Evolutionary conservation across 2,797 vertebrate species (phyloP), one percentile per base, ranked within the genome.

Genomic region (Parauchenoglanis ngamensis): DNA sequence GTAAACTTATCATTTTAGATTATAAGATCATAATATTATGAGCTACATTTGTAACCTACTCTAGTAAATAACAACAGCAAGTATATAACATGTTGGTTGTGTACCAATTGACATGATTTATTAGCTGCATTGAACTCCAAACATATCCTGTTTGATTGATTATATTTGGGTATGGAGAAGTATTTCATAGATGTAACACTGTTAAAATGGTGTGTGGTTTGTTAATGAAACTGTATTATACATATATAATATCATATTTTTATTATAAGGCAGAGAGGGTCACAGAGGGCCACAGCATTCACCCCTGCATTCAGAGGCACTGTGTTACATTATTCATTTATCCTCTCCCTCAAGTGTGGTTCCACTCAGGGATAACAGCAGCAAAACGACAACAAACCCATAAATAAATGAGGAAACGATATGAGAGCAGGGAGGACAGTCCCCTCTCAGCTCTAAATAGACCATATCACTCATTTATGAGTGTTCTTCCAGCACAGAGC

Each of bases 381-480:
- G 67, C 68, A 81, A 85, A 85, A 87, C 8, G 75, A 87, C 75
- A 85, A 85, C 83, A 79, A 25, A 49, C 52, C 54, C 63, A 85
- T 87, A 61, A 85, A 87, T 77, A 85, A 83, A 63, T 78, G 28
- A 83, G 52, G 59, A 65, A 75, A 85, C 70, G 19, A 79, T 78
- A 70, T 70, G 73, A 28, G 83, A 59, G 87, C 11, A 40, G 73
- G n/a, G 73, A 88, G 77, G 76, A 68, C 77, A 40, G 59, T 63
- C 83, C 35, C 52, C 23, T 31, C 59, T 72, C 61, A 23, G 56
- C 85, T 85, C 84, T 78, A 84, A 83, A 86, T 87, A 76, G 73
- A 75, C 31, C 75, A 84, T 35, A 70, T 78, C 63, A 87, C 59
- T 86, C 83, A 87, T 87, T 89, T 84, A 88, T 79, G 35, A 85